Evolutionary conservation across 2,113 vertebrate species (phyloP).

Genomic region (Poeciliopsis turrubarensis): DNA sequence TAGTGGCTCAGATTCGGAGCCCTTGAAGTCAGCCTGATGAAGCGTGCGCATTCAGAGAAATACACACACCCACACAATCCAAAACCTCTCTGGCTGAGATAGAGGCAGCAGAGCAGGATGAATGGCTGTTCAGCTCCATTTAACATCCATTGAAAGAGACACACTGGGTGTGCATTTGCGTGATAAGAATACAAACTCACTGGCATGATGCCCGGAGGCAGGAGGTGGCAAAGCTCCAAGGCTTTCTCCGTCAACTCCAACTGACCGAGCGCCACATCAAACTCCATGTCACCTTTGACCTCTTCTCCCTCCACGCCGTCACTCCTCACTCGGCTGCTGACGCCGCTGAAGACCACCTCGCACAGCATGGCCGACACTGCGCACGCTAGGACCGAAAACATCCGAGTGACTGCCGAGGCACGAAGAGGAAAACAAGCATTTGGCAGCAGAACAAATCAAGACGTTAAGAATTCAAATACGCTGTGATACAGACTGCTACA

Average conservation of each 20-base stretch:
- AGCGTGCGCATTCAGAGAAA: constrained; percentile 7
- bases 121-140: constrained; percentile 72
- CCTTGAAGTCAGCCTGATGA: constrained; percentile 63
- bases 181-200: constrained; percentile 75
- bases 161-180: constrained; percentile 22
- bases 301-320: constrained; percentile 45
- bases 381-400: constrained; percentile 79
- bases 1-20: constrained; percentile 48
- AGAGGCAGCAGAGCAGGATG: constrained; percentile 65
- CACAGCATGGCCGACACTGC: constrained; percentile 84
- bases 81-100: constrained; percentile 43
- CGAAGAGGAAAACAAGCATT: not conserved
- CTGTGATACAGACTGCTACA: no score
- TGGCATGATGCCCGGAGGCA: constrained; percentile 85
- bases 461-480: not conserved
- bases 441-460: not conserved
- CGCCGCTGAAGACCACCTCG: constrained; percentile 73
- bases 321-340: constrained; percentile 50
- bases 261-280: constrained; percentile 81
- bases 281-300: constrained; percentile 65
- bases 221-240: constrained; percentile 85
- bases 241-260: constrained; percentile 82
- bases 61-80: constrained; percentile 41
- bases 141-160: constrained; percentile 68
- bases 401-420: not conserved